phyloP scores from a whole-genome alignment of 2,888 invertebrate species.

The Temnothorax rugatulus region DNA sequence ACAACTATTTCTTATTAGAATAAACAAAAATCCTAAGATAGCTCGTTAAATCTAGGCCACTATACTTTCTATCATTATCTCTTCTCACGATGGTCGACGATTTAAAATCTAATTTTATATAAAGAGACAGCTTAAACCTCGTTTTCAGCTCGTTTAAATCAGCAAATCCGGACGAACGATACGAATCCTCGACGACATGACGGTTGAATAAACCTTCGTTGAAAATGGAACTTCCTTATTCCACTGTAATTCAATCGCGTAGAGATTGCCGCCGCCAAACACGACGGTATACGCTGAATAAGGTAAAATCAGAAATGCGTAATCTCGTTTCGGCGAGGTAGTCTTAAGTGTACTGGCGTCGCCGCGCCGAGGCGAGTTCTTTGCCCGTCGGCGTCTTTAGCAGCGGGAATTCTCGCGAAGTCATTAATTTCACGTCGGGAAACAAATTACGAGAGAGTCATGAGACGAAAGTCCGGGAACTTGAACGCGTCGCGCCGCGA shows the following conservation, averaged over 20 bases:
- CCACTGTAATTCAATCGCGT: conserved; percentile 14
- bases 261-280: not conserved
- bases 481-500: not conserved
- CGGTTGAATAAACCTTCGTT: conserved; percentile 16
- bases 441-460: conserved; percentile 20
- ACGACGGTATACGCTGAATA: not conserved
- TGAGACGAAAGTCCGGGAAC: not conserved
- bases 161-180: not conserved
- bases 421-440: conserved; percentile 16
- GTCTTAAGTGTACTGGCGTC: not conserved
- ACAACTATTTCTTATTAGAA: not conserved
- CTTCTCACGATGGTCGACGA: not conserved
- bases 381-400: not conserved
- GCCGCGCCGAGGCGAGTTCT: not conserved
- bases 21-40: not conserved
- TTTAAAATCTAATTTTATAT: conserved; percentile 1
- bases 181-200: conserved; percentile 18
- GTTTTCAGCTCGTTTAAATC: conserved; percentile 18
- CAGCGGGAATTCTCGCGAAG: not conserved
- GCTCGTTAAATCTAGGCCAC: not conserved
- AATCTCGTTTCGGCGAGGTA: not conserved
- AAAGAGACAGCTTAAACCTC: not conserved
- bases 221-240: not conserved
- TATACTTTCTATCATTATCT: not conserved
- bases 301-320: conserved; percentile 35